Percentiles rank a stretch among this genome's conserved stretches.
phyloP scores from a whole-genome alignment of 2,113 vertebrate species.

The Rhagologus leucostigma region DNA sequence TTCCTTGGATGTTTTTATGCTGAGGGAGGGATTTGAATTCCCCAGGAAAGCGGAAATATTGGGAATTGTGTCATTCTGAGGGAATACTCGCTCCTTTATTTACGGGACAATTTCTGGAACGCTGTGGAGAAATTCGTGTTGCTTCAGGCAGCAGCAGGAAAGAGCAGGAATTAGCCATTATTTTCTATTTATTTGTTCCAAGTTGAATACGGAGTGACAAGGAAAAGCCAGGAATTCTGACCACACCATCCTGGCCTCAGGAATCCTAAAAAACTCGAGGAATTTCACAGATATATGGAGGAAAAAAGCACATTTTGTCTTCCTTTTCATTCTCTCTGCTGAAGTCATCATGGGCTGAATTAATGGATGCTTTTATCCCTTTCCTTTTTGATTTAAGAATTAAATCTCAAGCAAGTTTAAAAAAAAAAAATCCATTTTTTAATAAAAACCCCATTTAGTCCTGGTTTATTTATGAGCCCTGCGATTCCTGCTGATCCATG shows the following conservation, averaged over 20 bases:
- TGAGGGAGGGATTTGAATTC: background rate
- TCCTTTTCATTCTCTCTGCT: background rate
- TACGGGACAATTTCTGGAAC: background rate
- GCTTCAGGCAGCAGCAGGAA: background rate
- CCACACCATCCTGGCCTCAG: background rate
- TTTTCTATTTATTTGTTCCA: background rate
- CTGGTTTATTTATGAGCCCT: background rate
- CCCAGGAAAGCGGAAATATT: background rate
- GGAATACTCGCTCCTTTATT: background rate
- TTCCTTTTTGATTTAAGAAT: background rate
- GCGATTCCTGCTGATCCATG: background rate
- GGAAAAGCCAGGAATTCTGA: background rate
- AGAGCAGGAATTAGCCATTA: background rate
- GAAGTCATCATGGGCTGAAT: background rate
- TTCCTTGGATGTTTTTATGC: background rate
- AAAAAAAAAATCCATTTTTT: background rate
- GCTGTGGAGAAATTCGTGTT: background rate
- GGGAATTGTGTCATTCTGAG: background rate
- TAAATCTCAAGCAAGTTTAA: background rate
- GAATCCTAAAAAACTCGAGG: background rate
- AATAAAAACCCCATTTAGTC: background rate
- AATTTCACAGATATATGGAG: background rate
- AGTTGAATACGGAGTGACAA: background rate
- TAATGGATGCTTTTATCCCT: background rate
- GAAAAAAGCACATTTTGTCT: background rate